Conservation (phyloP, 2,797 vertebrate genomes). For the Melanotaenia nigrans region DNA sequence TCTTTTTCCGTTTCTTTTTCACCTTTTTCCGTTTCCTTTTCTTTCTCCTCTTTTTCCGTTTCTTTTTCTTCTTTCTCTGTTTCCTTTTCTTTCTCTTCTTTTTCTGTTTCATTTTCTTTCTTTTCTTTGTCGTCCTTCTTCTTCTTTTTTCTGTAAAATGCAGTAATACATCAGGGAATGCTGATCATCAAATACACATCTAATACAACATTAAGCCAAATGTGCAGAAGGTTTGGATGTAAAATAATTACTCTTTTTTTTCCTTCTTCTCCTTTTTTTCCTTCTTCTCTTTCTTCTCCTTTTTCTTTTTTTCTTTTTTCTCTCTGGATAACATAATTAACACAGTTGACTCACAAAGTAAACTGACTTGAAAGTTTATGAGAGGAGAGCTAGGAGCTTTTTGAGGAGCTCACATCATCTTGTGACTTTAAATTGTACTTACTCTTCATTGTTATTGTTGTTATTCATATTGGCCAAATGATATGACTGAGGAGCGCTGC, state of each 20-base stretch:
- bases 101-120: slow-evolving; percentile 52
- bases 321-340: slow-evolving; percentile 37
- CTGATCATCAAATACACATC: background rate
- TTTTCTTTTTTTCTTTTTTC: slow-evolving; percentile 56
- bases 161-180: slow-evolving; percentile 8
- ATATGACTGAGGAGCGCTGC: slow-evolving; percentile 68
- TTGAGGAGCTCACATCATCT: slow-evolving; percentile 6
- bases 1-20: slow-evolving; percentile 65
- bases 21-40: slow-evolving; percentile 49
- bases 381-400: background rate
- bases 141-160: slow-evolving; percentile 58
- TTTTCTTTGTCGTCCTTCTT: slow-evolving; percentile 69
- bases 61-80: slow-evolving; percentile 70
- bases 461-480: slow-evolving; percentile 87
- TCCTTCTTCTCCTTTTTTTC: slow-evolving; percentile 53
- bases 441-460: slow-evolving; percentile 89
- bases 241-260: slow-evolving; percentile 57
- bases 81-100: slow-evolving; percentile 64
- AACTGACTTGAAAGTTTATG: background rate
- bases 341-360: background rate
- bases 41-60: slow-evolving; percentile 73
- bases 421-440: slow-evolving; percentile 36
- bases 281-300: slow-evolving; percentile 28
- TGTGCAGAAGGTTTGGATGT: background rate
- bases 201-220: background rate